Conservation (phyloP, 2,797 vertebrate species). For the Clarias fuscus region DNA sequence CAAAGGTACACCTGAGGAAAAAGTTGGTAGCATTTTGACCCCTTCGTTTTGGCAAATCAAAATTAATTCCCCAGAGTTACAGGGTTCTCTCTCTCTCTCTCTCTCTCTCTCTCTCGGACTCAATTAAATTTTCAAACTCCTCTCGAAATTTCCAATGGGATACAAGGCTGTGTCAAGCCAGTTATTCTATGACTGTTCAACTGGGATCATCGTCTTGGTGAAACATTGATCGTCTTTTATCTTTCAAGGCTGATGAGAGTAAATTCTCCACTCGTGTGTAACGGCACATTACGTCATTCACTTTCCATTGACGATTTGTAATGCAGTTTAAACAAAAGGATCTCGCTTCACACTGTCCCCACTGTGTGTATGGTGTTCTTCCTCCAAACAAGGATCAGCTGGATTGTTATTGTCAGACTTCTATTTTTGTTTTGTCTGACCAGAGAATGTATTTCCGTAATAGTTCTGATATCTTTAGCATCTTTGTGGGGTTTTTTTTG, state of each 20-base stretch:
- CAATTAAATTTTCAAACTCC: background rate
- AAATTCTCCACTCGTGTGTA: background rate
- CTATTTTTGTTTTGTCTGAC: background rate
- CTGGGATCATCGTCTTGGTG: background rate
- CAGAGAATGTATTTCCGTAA: background rate
- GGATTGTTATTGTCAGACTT: background rate
- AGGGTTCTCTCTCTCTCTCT: background rate
- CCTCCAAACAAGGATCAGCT: background rate
- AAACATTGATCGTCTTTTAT: background rate
- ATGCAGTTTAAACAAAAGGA: background rate
- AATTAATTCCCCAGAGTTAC: background rate
- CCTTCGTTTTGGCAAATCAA: background rate
- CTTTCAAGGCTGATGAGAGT: background rate
- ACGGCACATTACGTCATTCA: background rate
- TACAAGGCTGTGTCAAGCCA: background rate
- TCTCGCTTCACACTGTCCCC: background rate
- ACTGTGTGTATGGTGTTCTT: background rate
- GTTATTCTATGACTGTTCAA: background rate
- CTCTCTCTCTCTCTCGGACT: background rate
- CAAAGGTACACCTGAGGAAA: slow-evolving; percentile 77
- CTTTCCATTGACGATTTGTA: background rate
- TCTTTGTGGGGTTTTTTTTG: background rate
- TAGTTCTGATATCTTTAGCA: background rate
- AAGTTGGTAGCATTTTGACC: background rate
- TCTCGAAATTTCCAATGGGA: background rate